Evolutionary conservation across 2,797 vertebrate genomes (phyloP).

Genomic region (Pangasius sanitwongsei): DNA sequence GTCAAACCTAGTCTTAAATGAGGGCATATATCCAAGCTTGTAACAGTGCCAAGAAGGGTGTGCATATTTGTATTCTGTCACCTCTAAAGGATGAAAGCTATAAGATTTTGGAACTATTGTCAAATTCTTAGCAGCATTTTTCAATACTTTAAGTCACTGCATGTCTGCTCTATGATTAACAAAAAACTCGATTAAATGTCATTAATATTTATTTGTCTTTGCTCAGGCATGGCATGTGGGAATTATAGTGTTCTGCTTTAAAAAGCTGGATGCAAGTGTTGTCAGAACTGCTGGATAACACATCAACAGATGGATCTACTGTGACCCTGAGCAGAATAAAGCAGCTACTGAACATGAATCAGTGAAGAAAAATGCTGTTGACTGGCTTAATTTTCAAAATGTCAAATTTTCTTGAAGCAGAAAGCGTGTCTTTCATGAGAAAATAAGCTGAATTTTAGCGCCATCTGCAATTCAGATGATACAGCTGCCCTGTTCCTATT

Average conservation of each 20-base stretch:
- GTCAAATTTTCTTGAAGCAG: background rate
- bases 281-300: background rate
- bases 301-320: background rate
- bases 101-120: background rate
- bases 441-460: background rate
- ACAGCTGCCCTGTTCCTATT: background rate
- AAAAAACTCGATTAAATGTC: background rate
- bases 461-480: background rate
- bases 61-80: background rate
- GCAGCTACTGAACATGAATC: background rate
- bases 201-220: background rate
- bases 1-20: background rate
- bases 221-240: background rate
- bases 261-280: too few relatives aligned
- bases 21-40: constrained; percentile 1
- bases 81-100: background rate
- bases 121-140: background rate
- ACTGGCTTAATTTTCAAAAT: background rate
- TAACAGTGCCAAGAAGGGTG: background rate
- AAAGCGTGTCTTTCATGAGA: background rate
- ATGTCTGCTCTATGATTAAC: background rate
- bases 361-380: background rate
- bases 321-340: background rate
- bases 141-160: background rate
- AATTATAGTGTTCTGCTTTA: too few relatives aligned